Evolutionary conservation across 2,113 vertebrate genomes (phyloP).

Genomic region (Tricholaema leucomelas): DNA sequence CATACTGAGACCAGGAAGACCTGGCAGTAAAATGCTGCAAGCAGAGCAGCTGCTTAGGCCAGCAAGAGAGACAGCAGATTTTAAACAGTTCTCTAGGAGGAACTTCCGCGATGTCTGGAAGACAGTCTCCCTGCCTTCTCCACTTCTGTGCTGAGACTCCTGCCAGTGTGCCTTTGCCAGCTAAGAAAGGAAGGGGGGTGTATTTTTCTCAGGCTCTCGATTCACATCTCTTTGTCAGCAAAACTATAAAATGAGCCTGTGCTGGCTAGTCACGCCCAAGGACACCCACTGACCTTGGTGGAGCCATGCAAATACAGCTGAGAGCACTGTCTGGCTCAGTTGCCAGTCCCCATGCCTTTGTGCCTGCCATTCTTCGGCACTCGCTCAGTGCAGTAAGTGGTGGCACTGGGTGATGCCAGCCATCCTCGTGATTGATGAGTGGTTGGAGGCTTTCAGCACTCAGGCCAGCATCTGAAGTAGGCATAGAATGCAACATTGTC

Average conservation of each 20-base stretch:
- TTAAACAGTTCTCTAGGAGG: neutral
- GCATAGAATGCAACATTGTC: neutral
- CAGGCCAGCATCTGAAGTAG: neutral
- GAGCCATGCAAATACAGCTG: neutral
- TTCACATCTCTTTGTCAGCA: neutral
- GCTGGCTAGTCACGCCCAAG: neutral
- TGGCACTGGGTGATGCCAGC: neutral
- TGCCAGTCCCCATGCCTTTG: neutral
- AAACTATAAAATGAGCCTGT: neutral
- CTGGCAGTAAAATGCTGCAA: neutral
- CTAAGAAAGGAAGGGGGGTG: neutral
- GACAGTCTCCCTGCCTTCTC: neutral
- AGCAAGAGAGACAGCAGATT: neutral
- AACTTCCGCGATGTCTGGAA: neutral
- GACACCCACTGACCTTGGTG: neutral
- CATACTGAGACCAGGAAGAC: neutral
- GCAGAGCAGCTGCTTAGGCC: neutral
- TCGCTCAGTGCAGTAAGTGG: fast-evolving
- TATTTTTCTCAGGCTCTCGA: neutral
- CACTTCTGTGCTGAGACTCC: neutral
- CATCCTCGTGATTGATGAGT: neutral
- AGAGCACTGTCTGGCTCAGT: neutral
- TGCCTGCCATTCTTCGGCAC: neutral
- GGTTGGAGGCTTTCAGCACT: neutral
- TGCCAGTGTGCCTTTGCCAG: neutral